Conservation (phyloP, 1,140 invertebrate genomes). For the Mizuhopecten yessoensis region DNA sequence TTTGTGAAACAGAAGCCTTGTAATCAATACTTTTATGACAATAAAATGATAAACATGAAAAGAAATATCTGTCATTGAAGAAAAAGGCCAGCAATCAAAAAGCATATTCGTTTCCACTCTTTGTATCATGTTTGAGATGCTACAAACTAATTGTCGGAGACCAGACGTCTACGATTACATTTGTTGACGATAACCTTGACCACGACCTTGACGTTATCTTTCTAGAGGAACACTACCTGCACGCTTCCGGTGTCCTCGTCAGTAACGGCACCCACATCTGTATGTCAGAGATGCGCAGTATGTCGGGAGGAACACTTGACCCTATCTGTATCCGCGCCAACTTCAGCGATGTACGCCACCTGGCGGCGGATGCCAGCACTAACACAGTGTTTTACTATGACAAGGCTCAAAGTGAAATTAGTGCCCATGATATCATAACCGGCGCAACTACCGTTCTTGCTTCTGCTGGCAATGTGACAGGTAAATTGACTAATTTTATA, state of each 20-base stretch:
- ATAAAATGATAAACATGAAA: not conserved
- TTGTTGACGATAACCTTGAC: no score
- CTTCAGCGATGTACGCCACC: not conserved
- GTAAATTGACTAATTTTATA: no score
- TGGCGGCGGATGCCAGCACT: not conserved
- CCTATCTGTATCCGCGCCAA: not conserved
- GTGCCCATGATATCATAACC: not conserved
- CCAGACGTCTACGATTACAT: no score
- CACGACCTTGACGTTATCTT: no score
- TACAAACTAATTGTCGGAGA: no score
- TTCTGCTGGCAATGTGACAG: not conserved
- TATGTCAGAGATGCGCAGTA: not conserved
- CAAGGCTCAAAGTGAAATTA: not conserved
- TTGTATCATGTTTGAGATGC: no score
- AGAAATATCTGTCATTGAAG: no score
- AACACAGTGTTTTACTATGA: conserved; percentile 9
- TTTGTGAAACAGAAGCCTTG: no score
- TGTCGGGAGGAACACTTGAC: not conserved
- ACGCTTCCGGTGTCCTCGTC: not conserved
- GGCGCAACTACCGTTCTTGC: not conserved
- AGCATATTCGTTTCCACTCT: no score
- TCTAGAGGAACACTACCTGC: conserved; percentile 8
- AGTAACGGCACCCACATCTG: not conserved
- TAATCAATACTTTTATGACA: no score
- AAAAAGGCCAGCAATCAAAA: no score